These are phyloP conservation scores for Mylabris phalerata DNA, from an alignment of 1,140 invertebrate species.

Conservation along the genomic window DNA sequence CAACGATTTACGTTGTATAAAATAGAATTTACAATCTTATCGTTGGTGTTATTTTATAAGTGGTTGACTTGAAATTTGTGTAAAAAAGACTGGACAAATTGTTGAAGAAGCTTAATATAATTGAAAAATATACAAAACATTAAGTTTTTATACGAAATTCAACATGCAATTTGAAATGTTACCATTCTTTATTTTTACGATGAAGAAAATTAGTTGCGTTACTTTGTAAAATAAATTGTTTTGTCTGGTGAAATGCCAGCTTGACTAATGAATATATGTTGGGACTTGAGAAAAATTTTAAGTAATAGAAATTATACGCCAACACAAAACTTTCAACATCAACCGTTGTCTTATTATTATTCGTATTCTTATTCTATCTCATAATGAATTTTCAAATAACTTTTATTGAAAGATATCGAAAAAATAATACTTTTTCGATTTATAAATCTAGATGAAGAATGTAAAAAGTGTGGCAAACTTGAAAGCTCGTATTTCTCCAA, in stretches of 20 bases:
- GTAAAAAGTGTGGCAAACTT: too few species aligned
- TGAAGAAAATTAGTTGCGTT: constrained; percentile 21
- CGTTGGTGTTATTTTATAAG: constrained; percentile 1
- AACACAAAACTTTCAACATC: not conserved
- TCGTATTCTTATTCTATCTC: too few species aligned
- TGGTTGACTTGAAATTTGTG: constrained; percentile 12
- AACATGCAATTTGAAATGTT: constrained; percentile 21
- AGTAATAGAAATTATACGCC: constrained; percentile 18
- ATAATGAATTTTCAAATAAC: too few species aligned
- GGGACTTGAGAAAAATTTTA: constrained; percentile 20
- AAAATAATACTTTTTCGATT: too few species aligned
- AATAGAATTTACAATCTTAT: constrained; percentile 11
- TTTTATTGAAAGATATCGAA: too few species aligned
- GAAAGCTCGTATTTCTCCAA: too few species aligned
- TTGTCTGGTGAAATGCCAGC: constrained; percentile 22
- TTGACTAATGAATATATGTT: constrained; percentile 24
- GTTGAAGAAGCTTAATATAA: constrained; percentile 15
- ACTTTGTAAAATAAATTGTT: constrained; percentile 26
- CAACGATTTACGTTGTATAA: constrained; percentile 14
- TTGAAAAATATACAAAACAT: constrained; percentile 20
- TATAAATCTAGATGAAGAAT: too few species aligned
- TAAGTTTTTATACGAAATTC: constrained; percentile 21
- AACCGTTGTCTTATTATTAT: too few species aligned
- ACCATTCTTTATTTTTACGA: constrained; percentile 9
- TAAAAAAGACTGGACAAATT: constrained; percentile 6